Base-by-base conservation (phyloP, 2,797 vertebrate species). In the Falco berigora region DNA sequence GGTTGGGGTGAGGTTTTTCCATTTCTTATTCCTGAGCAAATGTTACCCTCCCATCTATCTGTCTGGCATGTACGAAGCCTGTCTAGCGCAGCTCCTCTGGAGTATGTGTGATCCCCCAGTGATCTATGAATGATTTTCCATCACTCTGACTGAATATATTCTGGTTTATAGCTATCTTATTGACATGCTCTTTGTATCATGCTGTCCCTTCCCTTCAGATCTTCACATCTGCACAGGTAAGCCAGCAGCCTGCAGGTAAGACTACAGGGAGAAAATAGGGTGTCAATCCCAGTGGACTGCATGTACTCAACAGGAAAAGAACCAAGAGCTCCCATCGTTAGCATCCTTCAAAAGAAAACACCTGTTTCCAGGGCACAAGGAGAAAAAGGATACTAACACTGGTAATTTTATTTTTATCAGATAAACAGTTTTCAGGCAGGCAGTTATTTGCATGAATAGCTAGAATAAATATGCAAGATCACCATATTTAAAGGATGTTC, bases 101-200 rank as follows among this genome's bases (percentile, higher is more conserved):
- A 83, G 75, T 71, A 22, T 6, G 64, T 44, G 71, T 61, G 56
- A 88, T 64, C 64, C 67, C 49, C 24, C 50, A 23, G 55, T 23
- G 76, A 71, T 72, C 64, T 68, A 64, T 40, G 59, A 91, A 84
- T 17, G 79, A 83, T 84, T 95, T 94, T 90, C 92, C 78, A 92
- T 66, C 72, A 59, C 24, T n/a, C 47, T 12, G 32, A 58, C 59
- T 34, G 69, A 68, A 67, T 46, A 55, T 22, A 71, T 87, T 61
- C 64, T 78, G 62, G 21, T 92, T 95, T 79, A 87, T 7, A 69
- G 53, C 55, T 50, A n/a, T 5, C 38, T 36, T 32, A 73, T 5
- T 30, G 59, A 71, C 46, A 44, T 10, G 46, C 14, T 90, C 22
- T 38, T 17, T 64, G 34, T 17, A 28, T 24, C 40, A 11, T 8